Percentiles rank a stretch among this genome's conserved stretches.
Evolutionary conservation across 2,797 vertebrate genomes (phyloP).

Genomic region (Parauchenoglanis punctatus): DNA sequence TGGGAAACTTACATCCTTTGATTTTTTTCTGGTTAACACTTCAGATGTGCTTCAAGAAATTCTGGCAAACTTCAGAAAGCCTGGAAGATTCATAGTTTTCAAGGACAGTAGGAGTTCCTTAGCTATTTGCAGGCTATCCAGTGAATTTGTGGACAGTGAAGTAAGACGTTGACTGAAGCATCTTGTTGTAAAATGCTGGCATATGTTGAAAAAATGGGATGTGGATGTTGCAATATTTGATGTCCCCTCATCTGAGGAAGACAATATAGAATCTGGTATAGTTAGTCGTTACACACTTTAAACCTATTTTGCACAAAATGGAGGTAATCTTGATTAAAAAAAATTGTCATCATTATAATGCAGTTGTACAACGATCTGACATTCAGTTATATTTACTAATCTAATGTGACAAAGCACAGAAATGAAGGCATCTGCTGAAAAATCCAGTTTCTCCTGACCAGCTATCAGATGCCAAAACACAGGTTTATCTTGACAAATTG

Average conservation of each 20-base stretch:
- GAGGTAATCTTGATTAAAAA: not conserved
- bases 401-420: not conserved
- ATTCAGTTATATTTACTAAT: not conserved
- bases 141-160: not conserved
- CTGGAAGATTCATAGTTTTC: not conserved
- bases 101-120: not conserved
- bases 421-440: not conserved
- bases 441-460: not conserved
- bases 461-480: not conserved
- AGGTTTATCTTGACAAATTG: not conserved
- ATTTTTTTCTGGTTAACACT: not conserved
- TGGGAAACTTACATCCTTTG: not conserved
- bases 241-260: not conserved
- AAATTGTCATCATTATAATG: not conserved
- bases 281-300: not conserved
- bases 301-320: not conserved
- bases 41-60: not conserved
- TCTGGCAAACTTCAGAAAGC: not conserved
- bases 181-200: not conserved
- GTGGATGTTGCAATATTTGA: not conserved
- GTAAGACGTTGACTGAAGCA: not conserved
- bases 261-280: not conserved
- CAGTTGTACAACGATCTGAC: not conserved
- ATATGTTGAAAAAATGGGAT: not conserved
- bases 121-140: not conserved